Conservation (phyloP, 2,888 invertebrate species). For the Drosophila crucigera region DNA sequence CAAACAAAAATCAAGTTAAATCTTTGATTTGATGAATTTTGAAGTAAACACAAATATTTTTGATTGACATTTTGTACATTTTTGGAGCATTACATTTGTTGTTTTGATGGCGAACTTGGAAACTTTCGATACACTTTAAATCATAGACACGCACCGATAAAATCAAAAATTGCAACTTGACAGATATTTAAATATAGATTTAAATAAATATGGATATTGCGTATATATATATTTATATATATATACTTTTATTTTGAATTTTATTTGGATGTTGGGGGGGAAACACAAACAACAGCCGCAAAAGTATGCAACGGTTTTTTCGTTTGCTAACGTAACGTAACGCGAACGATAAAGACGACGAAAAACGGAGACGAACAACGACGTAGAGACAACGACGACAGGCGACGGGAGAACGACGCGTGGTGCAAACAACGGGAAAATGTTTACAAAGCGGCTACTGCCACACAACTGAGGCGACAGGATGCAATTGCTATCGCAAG, state of each 20-base stretch:
- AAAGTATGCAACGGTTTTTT: conserved; percentile 40
- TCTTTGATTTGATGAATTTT: neutral
- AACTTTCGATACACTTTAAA: conserved; percentile 54
- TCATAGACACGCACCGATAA: conserved; percentile 68
- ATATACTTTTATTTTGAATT: conserved; percentile 20
- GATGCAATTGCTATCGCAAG: conserved; percentile 60
- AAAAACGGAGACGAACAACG: conserved; percentile 65
- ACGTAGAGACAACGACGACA: conserved; percentile 56
- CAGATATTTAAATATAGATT: conserved; percentile 9
- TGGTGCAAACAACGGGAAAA: conserved; percentile 69
- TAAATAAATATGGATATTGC: neutral
- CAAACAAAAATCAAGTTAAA: neutral
- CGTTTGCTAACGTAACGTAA: conserved; percentile 37
- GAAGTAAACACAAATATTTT: conserved; percentile 1
- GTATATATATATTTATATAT: neutral
- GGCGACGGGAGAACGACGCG: conserved; percentile 71
- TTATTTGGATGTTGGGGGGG: conserved; percentile 8
- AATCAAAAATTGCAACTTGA: conserved; percentile 45
- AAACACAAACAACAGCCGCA: conserved; percentile 51
- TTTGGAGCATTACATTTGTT: conserved; percentile 30
- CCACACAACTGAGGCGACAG: conserved; percentile 78
- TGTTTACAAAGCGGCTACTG: conserved; percentile 80
- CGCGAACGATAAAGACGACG: conserved; percentile 59
- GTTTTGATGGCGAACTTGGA: conserved; percentile 17
- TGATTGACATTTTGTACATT: neutral